Evolutionary conservation across 2,888 invertebrate genomes (phyloP).

Genomic region (Ceriagrion tenellum): DNA sequence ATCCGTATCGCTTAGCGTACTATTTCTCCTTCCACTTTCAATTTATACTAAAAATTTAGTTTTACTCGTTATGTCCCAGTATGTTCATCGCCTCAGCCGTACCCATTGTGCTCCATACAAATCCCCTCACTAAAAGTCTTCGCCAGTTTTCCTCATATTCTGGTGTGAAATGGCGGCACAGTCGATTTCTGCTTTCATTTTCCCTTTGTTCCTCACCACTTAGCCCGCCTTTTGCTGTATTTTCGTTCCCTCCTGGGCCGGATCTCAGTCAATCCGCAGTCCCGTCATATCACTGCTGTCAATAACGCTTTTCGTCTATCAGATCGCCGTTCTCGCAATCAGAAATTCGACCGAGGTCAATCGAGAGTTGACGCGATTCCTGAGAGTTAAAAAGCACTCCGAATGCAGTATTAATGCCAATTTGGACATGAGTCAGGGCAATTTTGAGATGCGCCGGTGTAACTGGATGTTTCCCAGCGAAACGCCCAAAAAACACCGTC

Average conservation of each 20-base stretch:
- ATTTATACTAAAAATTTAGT: too few species aligned
- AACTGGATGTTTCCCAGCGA: not conserved
- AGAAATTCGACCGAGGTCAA: constrained; percentile 9
- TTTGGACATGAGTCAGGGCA: not conserved
- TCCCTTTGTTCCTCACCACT: not conserved
- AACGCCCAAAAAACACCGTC: not conserved
- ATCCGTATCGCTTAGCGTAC: too few species aligned
- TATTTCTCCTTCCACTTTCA: too few species aligned
- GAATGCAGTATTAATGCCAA: constrained; percentile 13
- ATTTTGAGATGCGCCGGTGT: not conserved
- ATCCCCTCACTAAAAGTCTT: not conserved
- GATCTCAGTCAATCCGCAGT: not conserved
- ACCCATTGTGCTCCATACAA: not conserved
- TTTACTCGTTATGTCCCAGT: too few species aligned
- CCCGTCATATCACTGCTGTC: not conserved
- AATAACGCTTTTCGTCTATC: not conserved
- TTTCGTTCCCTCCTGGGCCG: not conserved
- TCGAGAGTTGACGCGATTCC: not conserved
- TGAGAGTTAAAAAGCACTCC: not conserved
- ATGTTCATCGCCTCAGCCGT: too few species aligned
- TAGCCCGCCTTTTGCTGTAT: not conserved
- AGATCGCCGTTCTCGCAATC: not conserved
- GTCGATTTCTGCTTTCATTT: not conserved
- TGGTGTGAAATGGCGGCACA: not conserved
- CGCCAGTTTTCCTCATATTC: not conserved